Percentiles rank a stretch among this genome's conserved stretches.
Conservation (phyloP, 2,113 vertebrate genomes). For the Atlantisia rogersi region DNA sequence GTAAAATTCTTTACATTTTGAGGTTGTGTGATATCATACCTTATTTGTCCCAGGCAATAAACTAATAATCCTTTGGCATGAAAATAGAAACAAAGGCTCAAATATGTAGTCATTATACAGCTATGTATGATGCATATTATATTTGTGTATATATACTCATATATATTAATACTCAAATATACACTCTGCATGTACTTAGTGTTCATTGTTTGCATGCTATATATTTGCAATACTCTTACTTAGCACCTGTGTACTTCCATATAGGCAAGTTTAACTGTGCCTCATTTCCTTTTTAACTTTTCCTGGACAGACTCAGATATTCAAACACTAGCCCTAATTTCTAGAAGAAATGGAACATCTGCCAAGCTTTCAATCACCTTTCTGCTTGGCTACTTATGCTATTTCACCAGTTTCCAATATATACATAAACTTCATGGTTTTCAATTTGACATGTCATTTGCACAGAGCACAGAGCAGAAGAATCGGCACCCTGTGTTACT, state of each 20-base stretch:
- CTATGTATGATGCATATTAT: too few species aligned
- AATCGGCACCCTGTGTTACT: neutral
- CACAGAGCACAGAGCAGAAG: neutral
- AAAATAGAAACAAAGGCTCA: neutral
- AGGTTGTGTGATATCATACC: neutral
- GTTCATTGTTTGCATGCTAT: neutral
- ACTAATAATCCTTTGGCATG: neutral
- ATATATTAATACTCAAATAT: neutral
- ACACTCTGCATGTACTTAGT: neutral
- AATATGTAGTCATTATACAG: neutral
- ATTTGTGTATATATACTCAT: neutral
- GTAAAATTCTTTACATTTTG: conserved; percentile 62
- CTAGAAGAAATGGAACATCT: neutral
- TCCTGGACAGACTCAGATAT: neutral
- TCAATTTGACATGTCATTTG: neutral
- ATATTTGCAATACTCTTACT: neutral
- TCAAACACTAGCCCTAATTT: neutral
- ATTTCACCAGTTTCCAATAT: neutral
- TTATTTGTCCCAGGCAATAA: too few species aligned
- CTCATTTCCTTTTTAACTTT: neutral
- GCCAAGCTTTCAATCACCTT: neutral
- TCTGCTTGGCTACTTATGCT: neutral
- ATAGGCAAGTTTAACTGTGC: neutral
- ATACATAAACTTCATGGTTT: neutral
- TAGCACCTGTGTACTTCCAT: neutral